Evolutionary conservation across 2,113 vertebrate genomes (phyloP), one percentile per base, ranked within the genome.

Genomic region (Aleadryas rufinucha): DNA sequence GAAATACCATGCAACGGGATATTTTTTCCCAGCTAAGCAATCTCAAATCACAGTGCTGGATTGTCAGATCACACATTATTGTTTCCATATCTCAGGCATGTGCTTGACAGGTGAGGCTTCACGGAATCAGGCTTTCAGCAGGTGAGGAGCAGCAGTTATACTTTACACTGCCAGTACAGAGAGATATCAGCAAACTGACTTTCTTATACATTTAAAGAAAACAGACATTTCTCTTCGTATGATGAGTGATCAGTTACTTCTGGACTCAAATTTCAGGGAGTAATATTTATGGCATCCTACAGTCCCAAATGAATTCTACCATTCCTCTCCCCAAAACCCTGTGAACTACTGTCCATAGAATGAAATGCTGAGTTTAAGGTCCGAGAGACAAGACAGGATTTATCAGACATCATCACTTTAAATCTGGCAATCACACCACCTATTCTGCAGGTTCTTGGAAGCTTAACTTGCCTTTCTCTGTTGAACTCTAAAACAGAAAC

Each of bases 41-140:
- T 16, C 53, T 88, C 52, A 33, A 80, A 81, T 75, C 37, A 13
- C 76, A 79, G 9, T 50, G 72, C 5, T 92, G 50, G 71, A 30
- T 7, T 84, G 49, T 41, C 31, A 64, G 53, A 70, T 37, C 28
- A 33, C 16, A 14, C 16, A 19, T 37, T 41, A 27, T 13, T 66
- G 13, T 35, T 56, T 56, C 71, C 1, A 0, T 56, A 30, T 64
- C 65, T 87, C 27, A 26, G 30, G 50, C 10, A n/a, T 0, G 7
- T 60, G 52, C 15, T 82, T 72, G 57, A 76, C 1, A 5, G 57
- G n/a, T 23, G 21, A 88, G 21, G 76, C 4, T 87, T 71, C 16
- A 30, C 0, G 1, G 15, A 65, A 31, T 42, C 71, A 89, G 49
- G 44, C 23, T 60, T 85, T 64, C 75, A 83, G 35, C 35, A 82